A percentile compares a stretch with the other conserved stretches of the same genome.
These are phyloP conservation scores for Drosophila anceps DNA, from an alignment of 2,888 invertebrate genomes.

Conservation along the genomic window DNA sequence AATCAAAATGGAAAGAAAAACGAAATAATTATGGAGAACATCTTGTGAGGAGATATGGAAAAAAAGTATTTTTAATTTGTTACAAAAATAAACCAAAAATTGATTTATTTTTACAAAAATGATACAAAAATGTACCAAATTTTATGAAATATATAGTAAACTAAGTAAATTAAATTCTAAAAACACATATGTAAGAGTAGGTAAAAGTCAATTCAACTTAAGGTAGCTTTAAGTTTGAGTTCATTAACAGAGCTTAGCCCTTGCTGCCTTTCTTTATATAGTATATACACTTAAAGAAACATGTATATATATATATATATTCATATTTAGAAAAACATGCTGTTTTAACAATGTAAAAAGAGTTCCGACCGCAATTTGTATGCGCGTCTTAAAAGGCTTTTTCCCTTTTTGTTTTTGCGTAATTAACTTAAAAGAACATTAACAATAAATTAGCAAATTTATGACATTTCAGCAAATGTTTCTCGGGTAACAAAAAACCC, in stretches of 20 bases:
- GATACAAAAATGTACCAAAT: not conserved
- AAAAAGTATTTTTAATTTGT: not conserved
- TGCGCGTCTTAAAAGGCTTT: conserved; percentile 47
- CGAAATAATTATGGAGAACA: conserved; percentile 8
- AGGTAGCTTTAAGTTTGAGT: not conserved
- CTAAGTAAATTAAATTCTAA: not conserved
- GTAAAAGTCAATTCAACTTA: conserved; percentile 7
- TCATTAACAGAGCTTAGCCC: conserved; percentile 11
- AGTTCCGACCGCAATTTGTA: conserved; percentile 43
- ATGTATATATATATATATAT: not conserved
- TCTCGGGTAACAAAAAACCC: conserved; percentile 22
- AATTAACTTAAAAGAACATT: conserved; percentile 72
- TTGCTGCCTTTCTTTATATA: not conserved
- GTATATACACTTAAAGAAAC: not conserved
- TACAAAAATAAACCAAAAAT: not conserved
- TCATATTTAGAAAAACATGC: conserved; percentile 1
- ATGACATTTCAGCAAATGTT: conserved; percentile 69
- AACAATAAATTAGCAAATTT: conserved; percentile 74
- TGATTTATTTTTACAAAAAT: not conserved
- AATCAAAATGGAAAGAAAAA: conserved; percentile 41
- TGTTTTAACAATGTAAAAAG: conserved; percentile 34
- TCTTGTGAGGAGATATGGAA: not conserved
- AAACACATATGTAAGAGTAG: not conserved
- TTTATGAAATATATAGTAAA: too few relatives aligned
- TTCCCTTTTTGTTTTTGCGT: conserved; percentile 51